These are phyloP conservation scores for Passer montanus DNA, from an alignment of 2,113 vertebrate genomes.

Conservation along the genomic window DNA sequence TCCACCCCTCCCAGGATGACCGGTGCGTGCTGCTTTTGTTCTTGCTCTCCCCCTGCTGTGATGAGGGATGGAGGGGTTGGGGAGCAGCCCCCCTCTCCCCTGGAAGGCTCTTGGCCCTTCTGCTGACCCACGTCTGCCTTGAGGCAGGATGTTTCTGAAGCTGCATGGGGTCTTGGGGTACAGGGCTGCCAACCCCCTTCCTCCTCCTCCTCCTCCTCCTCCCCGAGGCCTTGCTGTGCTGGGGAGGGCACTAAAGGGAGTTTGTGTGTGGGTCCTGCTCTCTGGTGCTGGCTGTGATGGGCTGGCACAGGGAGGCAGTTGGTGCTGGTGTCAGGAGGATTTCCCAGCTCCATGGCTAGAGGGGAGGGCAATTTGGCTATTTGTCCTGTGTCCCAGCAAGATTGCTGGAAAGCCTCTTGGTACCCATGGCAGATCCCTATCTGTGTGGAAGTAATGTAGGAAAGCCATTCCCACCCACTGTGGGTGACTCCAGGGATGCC, in stretches of 20 bases:
- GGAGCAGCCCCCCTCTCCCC: background rate
- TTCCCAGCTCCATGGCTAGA: accelerated
- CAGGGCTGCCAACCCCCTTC: background rate
- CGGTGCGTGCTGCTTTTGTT: conserved; percentile 75
- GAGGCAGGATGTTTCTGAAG: background rate
- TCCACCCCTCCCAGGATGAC: conserved; percentile 88
- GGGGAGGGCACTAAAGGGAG: background rate
- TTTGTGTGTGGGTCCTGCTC: background rate
- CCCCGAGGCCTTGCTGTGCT: background rate
- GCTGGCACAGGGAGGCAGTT: background rate
- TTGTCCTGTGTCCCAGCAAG: background rate
- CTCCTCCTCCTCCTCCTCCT: background rate
- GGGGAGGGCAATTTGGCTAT: background rate
- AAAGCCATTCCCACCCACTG: accelerated
- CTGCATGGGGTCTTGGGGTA: background rate
- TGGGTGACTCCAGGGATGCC: background rate
- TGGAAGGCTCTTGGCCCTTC: background rate
- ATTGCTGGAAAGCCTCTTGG: background rate
- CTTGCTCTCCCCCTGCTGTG: background rate
- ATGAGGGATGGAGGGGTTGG: background rate
- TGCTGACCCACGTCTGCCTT: background rate
- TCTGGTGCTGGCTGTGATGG: background rate
- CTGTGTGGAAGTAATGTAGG: background rate
- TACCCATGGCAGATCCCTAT: accelerated
- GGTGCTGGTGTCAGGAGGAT: background rate